Base-by-base conservation (phyloP, 2,888 invertebrate species). In the Dinocampus coccinellae region DNA sequence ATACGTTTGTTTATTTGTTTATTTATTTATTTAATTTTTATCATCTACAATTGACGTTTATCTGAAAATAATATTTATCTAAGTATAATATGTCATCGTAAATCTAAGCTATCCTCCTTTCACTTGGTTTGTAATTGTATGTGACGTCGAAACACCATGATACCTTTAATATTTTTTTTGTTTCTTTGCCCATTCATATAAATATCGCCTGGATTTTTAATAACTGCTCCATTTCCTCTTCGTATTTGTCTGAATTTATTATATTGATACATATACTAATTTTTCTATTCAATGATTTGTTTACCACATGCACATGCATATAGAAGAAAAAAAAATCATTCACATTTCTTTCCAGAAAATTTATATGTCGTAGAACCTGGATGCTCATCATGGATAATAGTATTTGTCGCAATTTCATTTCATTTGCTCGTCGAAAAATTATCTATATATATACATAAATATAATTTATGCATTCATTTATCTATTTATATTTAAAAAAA, bases 21-120 rank as follows among this genome's bases (percentile, higher is more conserved):
- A n/a, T n/a, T n/a, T n/a, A n/a, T n/a, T n/a, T n/a, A n/a, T n/a
- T n/a, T n/a, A n/a, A n/a, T n/a, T n/a, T n/a, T n/a, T n/a, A n/a
- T n/a, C n/a, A n/a, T n/a, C n/a, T n/a, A n/a, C 2, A 47, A 47
- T 47, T 16, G 7, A 16, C 16, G 1, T 47, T 47, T n/a, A 47
- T 16, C 9, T 20, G 16, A 3, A 47, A 47, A 47, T 20, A n/a
- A 47, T 47, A 47, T 16, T 16, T 1, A 16, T 47, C 16, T 16
- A n/a, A 16, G 16, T 7, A 16, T 47, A 47, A 20, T 47, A 6
- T 47, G 20, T 16, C 80, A 78, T 82, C 82, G 82, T 79, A 81
- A 81, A 81, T 47, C 47, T 47, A 2, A 76, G 80, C 81, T 84
- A 82, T 84, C 82, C 82, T 83, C 80, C 82, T 83, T 79, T 76